A percentile compares a stretch with the other conserved stretches of the same genome.
phyloP scores from a whole-genome alignment of 2,888 invertebrate genomes.

The Lasioglossum oenotherae region DNA sequence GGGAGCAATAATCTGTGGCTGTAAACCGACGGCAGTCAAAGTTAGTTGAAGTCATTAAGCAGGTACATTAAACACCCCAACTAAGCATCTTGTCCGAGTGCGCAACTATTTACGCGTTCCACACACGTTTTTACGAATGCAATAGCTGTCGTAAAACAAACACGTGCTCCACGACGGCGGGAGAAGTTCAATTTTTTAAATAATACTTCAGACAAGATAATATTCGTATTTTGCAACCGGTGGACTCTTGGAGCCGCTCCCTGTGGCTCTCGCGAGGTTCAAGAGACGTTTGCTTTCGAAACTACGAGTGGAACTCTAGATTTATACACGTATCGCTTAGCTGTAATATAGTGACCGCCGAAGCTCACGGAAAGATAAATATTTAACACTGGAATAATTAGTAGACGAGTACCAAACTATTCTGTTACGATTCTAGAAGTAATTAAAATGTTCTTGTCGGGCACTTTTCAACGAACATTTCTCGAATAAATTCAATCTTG shows the following conservation, averaged over 20 bases:
- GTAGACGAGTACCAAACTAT: not conserved
- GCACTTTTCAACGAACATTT: too few species aligned
- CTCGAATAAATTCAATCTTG: not conserved
- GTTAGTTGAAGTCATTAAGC: too few species aligned
- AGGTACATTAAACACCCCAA: too few species aligned
- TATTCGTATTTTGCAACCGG: not conserved
- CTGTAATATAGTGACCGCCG: not conserved
- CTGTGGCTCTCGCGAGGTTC: not conserved
- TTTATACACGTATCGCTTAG: not conserved
- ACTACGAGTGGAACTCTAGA: not conserved
- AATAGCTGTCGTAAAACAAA: too few species aligned
- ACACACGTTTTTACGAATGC: too few species aligned
- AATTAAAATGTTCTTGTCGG: too few species aligned
- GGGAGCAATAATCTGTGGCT: constrained; percentile 50
- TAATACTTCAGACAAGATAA: not conserved
- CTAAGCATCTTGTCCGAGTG: too few species aligned
- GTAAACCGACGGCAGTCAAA: constrained; percentile 47
- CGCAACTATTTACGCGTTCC: too few species aligned
- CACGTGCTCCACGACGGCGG: too few species aligned
- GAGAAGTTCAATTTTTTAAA: not conserved
- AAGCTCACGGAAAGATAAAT: not conserved
- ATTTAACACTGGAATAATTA: not conserved
- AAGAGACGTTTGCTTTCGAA: constrained; percentile 4
- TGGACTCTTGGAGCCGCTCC: not conserved
- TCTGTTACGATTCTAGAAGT: not conserved